Conservation (phyloP, 2,797 vertebrate species). For the Myiothlypis coronata region DNA sequence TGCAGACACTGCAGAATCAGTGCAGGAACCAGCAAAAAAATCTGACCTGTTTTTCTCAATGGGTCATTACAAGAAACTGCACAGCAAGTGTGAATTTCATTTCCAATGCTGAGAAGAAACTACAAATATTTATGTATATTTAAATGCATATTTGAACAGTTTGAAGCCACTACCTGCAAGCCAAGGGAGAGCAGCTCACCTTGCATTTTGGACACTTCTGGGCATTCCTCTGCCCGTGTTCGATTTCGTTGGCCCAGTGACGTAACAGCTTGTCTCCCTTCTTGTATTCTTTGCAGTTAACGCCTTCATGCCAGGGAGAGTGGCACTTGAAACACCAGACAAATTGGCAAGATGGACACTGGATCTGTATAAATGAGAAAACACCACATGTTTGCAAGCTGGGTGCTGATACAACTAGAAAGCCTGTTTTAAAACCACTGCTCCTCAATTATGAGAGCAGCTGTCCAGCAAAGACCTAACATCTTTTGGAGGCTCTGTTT, state of each 20-base stretch:
- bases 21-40: not conserved
- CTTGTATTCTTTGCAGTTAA: conserved; percentile 95
- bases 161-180: not conserved
- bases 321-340: conserved; percentile 99
- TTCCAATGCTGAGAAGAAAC: not conserved
- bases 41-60: not conserved
- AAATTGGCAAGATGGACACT: conserved; percentile 94
- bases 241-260: conserved; percentile 94
- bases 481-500: not conserved
- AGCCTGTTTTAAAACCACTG: not conserved
- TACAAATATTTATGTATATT: not conserved
- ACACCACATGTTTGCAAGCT: not conserved
- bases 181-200: conserved; percentile 72
- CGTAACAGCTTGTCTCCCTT: conserved; percentile 95
- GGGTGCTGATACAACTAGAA: not conserved
- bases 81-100: not conserved
- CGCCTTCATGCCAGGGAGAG: conserved; percentile 94
- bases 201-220: conserved; percentile 98
- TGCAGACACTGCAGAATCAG: not conserved
- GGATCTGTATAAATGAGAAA: conserved; percentile 79
- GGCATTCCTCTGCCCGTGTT: conserved; percentile 95
- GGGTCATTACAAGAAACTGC: not conserved
- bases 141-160: not conserved
- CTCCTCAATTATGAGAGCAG: not conserved
- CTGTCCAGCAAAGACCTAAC: not conserved